A percentile compares a stretch with the other conserved stretches of the same genome.
Conservation (phyloP, 2,888 invertebrate genomes). For the Brachyopa scutellaris region DNA sequence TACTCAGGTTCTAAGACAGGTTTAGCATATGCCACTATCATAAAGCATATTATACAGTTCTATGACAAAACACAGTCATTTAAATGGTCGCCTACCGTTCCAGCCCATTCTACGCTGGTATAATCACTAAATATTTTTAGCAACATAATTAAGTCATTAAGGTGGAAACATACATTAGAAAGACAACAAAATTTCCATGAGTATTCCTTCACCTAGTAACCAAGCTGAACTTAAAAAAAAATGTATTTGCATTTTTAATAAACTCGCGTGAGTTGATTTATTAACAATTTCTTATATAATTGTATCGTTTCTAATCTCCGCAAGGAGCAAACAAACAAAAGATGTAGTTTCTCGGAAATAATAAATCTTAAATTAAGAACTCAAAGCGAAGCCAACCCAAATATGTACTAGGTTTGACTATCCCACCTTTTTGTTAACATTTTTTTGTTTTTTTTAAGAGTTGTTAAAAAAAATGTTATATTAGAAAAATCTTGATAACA, state of each 20-base stretch:
- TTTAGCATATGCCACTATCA: conserved; percentile 2
- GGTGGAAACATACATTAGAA: too few relatives aligned
- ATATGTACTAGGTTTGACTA: conserved; percentile 32
- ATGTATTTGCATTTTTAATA: conserved; percentile 34
- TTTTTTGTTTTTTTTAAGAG: conserved; percentile 6
- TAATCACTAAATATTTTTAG: too few relatives aligned
- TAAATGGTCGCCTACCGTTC: not conserved
- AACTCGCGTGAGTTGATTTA: conserved; percentile 43
- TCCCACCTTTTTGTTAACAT: conserved; percentile 22
- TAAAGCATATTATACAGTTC: not conserved
- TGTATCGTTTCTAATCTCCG: conserved; percentile 12
- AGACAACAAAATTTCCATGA: too few relatives aligned
- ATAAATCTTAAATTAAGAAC: conserved; percentile 40
- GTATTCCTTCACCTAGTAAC: conserved; percentile 45
- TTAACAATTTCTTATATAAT: not conserved
- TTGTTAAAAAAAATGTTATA: conserved; percentile 12
- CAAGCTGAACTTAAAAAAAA: not conserved
- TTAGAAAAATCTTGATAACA: conserved; percentile 47
- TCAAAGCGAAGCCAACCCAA: not conserved
- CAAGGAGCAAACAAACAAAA: conserved; percentile 20
- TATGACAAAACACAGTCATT: not conserved
- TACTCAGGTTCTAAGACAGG: too few relatives aligned
- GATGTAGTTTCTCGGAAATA: conserved; percentile 36
- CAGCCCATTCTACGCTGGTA: too few relatives aligned
- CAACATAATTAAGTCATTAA: too few relatives aligned